phyloP scores from a whole-genome alignment of 2,113 vertebrate species.

The Tragelaphus strepsiceros region DNA sequence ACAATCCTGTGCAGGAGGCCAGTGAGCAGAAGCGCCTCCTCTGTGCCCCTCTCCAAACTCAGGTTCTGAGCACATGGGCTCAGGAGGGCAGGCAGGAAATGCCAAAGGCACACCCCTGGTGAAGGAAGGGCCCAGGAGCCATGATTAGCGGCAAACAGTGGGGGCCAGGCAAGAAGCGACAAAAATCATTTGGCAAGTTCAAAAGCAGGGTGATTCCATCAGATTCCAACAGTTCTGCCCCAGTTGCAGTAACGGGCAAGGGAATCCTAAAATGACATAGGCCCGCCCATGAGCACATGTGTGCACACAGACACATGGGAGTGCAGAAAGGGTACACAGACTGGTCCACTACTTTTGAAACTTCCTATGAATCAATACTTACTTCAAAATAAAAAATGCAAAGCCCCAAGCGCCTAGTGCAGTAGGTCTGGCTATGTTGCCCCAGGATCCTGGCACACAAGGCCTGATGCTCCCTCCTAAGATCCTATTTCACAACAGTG shows the following conservation, averaged over 20 bases:
- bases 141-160: neutral
- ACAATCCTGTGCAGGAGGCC: neutral
- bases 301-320: neutral
- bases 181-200: neutral
- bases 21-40: neutral
- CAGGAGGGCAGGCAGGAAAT: neutral
- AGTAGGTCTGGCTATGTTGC: neutral
- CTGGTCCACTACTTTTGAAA: neutral
- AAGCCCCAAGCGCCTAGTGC: neutral
- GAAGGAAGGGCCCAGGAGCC: neutral
- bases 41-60: neutral
- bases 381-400: neutral
- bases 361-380: neutral
- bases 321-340: rapidly evolving
- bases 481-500: neutral
- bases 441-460: neutral
- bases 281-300: neutral
- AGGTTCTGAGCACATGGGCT: neutral
- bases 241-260: neutral
- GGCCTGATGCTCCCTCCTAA: neutral
- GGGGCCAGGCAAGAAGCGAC: neutral
- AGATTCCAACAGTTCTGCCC: neutral
- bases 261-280: rapidly evolving
- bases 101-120: neutral
- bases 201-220: neutral